Base-by-base conservation (phyloP, 1,140 invertebrate genomes). In the Leptopilina boulardi region DNA sequence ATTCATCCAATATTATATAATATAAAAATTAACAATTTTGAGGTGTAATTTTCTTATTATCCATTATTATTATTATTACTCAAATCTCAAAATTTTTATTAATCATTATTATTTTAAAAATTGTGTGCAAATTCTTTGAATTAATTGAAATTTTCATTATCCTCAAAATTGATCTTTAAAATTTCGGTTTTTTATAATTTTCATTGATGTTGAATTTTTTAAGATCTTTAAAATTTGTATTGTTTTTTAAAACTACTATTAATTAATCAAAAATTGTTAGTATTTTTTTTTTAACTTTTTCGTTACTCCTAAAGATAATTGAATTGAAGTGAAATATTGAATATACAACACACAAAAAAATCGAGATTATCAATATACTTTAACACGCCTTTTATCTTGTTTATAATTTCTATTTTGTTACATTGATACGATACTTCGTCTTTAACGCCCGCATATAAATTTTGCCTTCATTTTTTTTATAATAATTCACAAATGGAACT, bases 381-480 rank as follows among this genome's bases (percentile, higher is more conserved):
- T 51, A 51, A 51, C 47, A 51, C 47, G 47, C 47, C 47, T 51
- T 51, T 51, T 51, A 47, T 47, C 15, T 51, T 18, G 6, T 51
- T 18, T 51, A 18, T 51, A n/a, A 51, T 51, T n/a, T 51, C 47
- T 51, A 51, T 18, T n/a, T 51, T 51, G 47, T 51, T 51, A 51
- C 47, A 51, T 51, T 51, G 47, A 51, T 51, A 51, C 47, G n/a
- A 51, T 51, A 51, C 47, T 51, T 51, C 47, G 47, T 18, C 47
- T 51, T 51, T 51, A 51, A 51, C 47, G 18, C n/a, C n/a, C 47
- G 47, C 47, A 51, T 51, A 51, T n/a, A 51, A 51, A 51, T 51
- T 51, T 51, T 51, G 15, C 15, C n/a, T 18, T 51, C 15, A n/a
- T 18, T 15, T n/a, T n/a, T 47, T 51, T 51, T 18, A 51, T 51